Percentiles rank a stretch among this genome's conserved stretches.
Conservation (phyloP, 2,797 vertebrate species). For the Paguma larvata region DNA sequence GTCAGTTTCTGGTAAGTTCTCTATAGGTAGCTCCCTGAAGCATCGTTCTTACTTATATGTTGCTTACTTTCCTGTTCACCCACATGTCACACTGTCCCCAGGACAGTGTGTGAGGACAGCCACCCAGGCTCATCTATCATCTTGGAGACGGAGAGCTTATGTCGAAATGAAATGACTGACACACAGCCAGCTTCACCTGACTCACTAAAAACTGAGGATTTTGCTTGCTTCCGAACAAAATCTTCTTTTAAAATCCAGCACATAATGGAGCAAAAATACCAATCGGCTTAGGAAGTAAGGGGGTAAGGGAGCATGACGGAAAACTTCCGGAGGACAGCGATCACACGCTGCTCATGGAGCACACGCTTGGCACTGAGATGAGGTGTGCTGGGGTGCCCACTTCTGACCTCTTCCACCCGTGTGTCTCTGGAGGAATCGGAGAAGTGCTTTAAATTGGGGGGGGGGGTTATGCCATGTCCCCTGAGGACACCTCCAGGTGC, state of each 20-base stretch:
- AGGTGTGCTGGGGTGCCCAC: too few species aligned
- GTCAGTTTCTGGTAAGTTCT: neutral
- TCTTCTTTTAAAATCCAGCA: neutral
- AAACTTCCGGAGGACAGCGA: neutral
- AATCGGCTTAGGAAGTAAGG: neutral
- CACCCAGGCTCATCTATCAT: neutral
- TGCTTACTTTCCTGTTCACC: neutral
- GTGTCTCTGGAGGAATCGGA: neutral
- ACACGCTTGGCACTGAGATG: rapidly evolving
- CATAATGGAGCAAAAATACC: neutral
- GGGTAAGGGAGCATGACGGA: neutral
- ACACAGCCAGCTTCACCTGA: neutral
- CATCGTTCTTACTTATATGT: neutral
- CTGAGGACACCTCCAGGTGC: neutral
- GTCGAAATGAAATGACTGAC: neutral
- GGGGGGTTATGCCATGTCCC: neutral
- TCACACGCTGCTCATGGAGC: neutral
- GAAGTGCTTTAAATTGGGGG: neutral
- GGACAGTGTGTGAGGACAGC: rapidly evolving
- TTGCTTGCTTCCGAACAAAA: neutral
- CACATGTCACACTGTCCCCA: neutral
- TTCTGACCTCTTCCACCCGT: rapidly evolving
- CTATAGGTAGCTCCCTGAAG: neutral
- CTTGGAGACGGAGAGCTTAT: neutral
- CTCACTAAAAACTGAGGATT: neutral